Conservation (phyloP, 2,888 invertebrate genomes). For the Hermaeophaga mercurialis region DNA sequence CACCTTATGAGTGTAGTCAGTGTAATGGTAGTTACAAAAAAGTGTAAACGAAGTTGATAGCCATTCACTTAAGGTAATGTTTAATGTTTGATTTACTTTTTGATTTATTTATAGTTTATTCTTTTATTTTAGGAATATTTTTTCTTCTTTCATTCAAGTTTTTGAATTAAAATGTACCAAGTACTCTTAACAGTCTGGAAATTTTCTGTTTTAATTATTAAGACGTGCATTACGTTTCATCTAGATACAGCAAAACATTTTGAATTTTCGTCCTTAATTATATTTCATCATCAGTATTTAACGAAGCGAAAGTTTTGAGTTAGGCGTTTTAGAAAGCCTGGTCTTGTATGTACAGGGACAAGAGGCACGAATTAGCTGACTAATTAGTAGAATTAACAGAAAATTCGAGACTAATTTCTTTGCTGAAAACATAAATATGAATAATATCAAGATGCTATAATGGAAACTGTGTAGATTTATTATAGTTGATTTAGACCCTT, state of each 20-base stretch:
- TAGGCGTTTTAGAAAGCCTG: conserved; percentile 2
- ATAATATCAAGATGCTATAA: background rate
- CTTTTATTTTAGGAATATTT: too few species aligned
- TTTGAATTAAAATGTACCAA: background rate
- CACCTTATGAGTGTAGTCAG: too few species aligned
- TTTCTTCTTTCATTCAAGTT: too few species aligned
- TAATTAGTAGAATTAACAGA: conserved; percentile 5
- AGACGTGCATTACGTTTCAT: background rate
- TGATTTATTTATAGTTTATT: too few species aligned
- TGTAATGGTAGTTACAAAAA: too few species aligned
- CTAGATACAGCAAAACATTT: conserved; percentile 3
- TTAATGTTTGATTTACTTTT: too few species aligned
- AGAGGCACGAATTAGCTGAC: conserved; percentile 6
- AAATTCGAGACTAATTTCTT: conserved; percentile 9
- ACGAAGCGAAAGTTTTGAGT: conserved; percentile 4
- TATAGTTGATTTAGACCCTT: too few species aligned
- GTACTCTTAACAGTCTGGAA: background rate
- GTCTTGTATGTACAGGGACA: conserved; percentile 4
- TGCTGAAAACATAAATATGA: conserved; percentile 1
- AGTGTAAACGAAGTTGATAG: too few species aligned
- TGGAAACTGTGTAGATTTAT: background rate
- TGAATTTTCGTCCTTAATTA: background rate
- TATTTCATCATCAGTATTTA: conserved; percentile 4
- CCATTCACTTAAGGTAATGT: too few species aligned
- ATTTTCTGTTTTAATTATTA: background rate